phyloP scores from a whole-genome alignment of 2,113 vertebrate genomes.

The Cichladusa arquata region DNA sequence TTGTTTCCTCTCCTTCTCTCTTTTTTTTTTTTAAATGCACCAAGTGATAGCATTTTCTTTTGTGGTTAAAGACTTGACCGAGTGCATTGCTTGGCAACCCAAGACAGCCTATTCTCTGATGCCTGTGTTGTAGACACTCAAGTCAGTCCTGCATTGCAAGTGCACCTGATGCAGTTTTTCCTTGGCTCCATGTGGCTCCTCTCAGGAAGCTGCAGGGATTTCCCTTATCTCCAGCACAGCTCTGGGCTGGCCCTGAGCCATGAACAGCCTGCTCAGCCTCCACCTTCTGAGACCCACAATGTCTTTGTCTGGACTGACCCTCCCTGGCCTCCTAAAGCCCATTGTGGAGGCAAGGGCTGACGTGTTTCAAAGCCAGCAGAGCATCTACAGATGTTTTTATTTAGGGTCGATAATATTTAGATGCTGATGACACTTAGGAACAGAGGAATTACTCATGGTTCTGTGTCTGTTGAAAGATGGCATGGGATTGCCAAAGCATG shows the following conservation, averaged over 20 bases:
- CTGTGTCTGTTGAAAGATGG: not conserved
- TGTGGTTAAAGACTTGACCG: not conserved
- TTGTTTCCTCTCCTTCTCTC: not conserved
- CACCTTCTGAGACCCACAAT: fast-evolving
- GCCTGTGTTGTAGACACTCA: not conserved
- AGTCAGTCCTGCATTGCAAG: not conserved
- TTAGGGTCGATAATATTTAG: not conserved
- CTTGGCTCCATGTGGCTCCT: not conserved
- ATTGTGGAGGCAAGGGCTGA: not conserved
- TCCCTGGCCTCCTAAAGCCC: not conserved
- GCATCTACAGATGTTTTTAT: not conserved
- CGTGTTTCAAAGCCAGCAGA: not conserved
- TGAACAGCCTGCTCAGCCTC: not conserved
- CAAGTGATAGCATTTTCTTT: not conserved
- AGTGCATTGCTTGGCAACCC: not conserved
- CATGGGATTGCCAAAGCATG: not conserved
- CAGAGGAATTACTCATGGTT: not conserved
- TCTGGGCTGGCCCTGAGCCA: not conserved
- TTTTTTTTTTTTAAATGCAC: not conserved
- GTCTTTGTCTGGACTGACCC: not conserved
- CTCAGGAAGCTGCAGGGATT: not conserved
- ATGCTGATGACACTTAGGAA: not conserved
- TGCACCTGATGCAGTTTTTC: not conserved
- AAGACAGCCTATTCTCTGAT: not conserved
- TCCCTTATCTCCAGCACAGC: not conserved